phyloP scores from a whole-genome alignment of 2,113 vertebrate genomes.

The Thalassarche chlororhynchos region DNA sequence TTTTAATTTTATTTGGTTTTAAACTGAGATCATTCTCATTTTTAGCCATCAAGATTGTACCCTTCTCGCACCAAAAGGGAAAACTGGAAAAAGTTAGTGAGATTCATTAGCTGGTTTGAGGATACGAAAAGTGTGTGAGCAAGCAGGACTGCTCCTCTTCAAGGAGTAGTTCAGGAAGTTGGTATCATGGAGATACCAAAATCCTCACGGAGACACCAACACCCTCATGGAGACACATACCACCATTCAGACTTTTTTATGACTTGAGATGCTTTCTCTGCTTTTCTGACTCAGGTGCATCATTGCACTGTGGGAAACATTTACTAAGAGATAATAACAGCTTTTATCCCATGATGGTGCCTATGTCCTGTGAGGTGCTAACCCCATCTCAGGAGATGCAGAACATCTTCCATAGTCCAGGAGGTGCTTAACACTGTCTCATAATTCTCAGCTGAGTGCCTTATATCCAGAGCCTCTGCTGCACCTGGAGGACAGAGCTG shows the following conservation, averaged over 20 bases:
- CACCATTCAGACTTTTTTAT: neutral
- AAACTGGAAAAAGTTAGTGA: neutral
- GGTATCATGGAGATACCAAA: neutral
- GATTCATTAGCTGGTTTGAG: neutral
- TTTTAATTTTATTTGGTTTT: neutral
- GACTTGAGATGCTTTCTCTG: neutral
- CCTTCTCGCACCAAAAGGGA: neutral
- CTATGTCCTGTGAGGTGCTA: neutral
- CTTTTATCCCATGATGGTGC: rapidly evolving
- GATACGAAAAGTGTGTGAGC: neutral
- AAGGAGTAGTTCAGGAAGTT: neutral
- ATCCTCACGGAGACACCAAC: neutral
- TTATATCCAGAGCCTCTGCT: neutral
- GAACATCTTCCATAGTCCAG: neutral
- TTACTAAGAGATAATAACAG: neutral
- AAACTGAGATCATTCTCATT: neutral
- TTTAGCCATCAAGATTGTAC: neutral
- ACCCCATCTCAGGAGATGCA: neutral
- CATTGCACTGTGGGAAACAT: neutral
- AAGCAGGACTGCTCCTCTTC: neutral
- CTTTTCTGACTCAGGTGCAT: neutral
- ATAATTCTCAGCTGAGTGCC: neutral
- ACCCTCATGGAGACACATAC: neutral
- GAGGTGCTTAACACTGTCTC: neutral
- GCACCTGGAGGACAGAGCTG: neutral